Conservation (phyloP, 2,113 vertebrate genomes). For the Fulica atra region DNA sequence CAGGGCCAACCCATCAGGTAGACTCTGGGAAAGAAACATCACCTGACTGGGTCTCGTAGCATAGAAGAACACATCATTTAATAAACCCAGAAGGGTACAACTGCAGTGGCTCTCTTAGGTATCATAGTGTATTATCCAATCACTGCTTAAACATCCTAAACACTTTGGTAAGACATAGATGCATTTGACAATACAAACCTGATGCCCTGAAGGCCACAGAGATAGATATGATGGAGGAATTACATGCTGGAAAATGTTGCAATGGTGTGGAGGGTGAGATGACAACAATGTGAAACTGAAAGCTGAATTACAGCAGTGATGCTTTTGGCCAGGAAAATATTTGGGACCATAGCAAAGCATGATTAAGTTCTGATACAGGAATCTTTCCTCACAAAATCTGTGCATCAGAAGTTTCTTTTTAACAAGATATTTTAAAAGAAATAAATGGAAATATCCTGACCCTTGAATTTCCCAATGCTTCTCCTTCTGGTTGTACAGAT, state of each 20-base stretch:
- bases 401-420: background rate
- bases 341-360: background rate
- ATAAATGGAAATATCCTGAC: background rate
- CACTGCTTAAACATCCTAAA: background rate
- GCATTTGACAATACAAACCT: background rate
- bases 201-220: background rate
- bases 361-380: background rate
- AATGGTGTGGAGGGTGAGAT: background rate
- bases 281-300: background rate
- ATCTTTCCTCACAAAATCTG: background rate
- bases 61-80: background rate
- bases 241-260: background rate
- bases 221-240: background rate
- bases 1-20: background rate
- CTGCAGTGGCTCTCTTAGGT: background rate
- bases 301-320: background rate
- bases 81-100: background rate
- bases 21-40: background rate
- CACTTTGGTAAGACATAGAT: fast-evolving
- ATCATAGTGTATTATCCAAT: background rate
- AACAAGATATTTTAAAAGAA: background rate
- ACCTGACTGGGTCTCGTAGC: background rate
- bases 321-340: background rate
- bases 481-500: background rate
- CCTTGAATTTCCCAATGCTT: background rate